A percentile compares a stretch with the other conserved stretches of the same genome.
These are phyloP conservation scores for Tigriopus californicus DNA, from an alignment of 2,888 invertebrate genomes.

Conservation along the genomic window DNA sequence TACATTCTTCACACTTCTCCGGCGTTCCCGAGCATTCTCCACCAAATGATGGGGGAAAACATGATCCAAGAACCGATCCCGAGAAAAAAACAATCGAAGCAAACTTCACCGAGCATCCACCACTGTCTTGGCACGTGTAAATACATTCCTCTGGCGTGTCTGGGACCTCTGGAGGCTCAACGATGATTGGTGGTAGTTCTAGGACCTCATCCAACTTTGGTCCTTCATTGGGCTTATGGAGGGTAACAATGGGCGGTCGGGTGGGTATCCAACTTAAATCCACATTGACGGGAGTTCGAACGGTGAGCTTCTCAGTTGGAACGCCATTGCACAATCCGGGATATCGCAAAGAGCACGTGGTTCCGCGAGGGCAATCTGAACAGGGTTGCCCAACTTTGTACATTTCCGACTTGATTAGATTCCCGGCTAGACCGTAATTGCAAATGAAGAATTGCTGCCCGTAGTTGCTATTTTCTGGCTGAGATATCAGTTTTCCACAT, in stretches of 20 bases:
- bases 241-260: background rate
- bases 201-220: background rate
- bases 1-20: background rate
- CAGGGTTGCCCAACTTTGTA: slow-evolving; percentile 25
- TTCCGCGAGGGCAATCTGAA: slow-evolving; percentile 24
- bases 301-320: background rate
- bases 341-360: slow-evolving; percentile 23
- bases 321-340: slow-evolving; percentile 22
- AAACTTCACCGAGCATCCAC: background rate
- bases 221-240: background rate
- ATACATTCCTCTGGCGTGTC: background rate
- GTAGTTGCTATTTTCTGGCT: background rate
- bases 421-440: slow-evolving; percentile 53
- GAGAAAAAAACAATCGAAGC: background rate
- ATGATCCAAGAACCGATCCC: slow-evolving; percentile 3
- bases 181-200: background rate
- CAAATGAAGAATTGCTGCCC: slow-evolving; percentile 40
- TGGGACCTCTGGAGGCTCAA: background rate
- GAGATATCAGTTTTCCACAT: slow-evolving; percentile 49
- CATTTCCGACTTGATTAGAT: slow-evolving; percentile 23
- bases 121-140: background rate
- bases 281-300: background rate
- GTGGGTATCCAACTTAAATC: background rate
- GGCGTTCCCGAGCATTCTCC: slow-evolving; percentile 6
- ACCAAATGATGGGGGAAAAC: slow-evolving; percentile 9